Evolutionary conservation across 1,140 invertebrate genomes (phyloP), one percentile per base, ranked within the genome.

Genomic region (Aethina tumida): DNA sequence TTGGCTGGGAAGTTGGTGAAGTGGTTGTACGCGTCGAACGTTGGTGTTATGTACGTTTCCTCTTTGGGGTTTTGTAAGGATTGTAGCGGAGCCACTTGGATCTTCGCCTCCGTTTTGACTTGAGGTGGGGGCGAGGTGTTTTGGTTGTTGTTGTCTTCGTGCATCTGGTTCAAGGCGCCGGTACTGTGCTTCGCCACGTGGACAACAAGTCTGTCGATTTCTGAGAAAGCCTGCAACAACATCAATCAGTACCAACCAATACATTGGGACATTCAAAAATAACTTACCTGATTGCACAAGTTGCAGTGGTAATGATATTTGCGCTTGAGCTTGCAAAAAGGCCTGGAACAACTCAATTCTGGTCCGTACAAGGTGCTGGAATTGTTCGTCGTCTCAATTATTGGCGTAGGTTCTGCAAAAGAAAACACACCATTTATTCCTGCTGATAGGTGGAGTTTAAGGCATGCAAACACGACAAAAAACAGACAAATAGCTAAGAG

Each of bases 251-350:
- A 12, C 3, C n/a, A 22, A 48, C 50, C 31, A 32, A 39, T 47
- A 43, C 10, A 14, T 27, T 26, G 25, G 10, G 12, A 19, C 5
- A 6, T n/a, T n/a, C n/a, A n/a, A n/a, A n/a, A n/a, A n/a, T 38
- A 35, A 47, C 50, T 45, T 58, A 70, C 75, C 63, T 89, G 84
- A 62, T 87, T 87, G 62, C 86, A 90, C n/a, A 82, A 72, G 52
- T 82, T 80, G 60, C 86, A 90, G 56, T 91, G 86, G 50, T 81
- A 88, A 57, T 91, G 86, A 43, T 84, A 77, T 49, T 82, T 79
- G 32, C 84, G 70, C 57, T 90, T 90, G 24, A 89, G 65, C 59
- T 90, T 90, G 60, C 86, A 90, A 56, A 89, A 89, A 5, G 84
- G 83, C 14, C 83, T 67, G 20, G 80, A 77, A 63, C 85, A 90